Base-by-base conservation (phyloP, 2,888 invertebrate species). In the Julus scanicus region DNA sequence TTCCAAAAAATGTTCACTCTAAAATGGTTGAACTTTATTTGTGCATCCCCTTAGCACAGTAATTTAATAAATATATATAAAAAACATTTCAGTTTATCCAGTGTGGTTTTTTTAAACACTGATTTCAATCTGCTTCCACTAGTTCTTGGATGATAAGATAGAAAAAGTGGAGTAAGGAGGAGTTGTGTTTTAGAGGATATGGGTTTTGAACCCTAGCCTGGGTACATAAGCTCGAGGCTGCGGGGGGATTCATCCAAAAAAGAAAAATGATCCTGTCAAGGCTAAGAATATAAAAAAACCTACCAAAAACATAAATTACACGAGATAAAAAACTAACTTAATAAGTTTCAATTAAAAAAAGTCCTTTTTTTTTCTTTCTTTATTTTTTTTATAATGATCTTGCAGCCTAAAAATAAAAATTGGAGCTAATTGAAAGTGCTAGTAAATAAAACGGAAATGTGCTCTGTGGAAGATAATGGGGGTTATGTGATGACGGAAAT, bases 131-230 rank as follows among this genome's bases (percentile, higher is more conserved):
- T 53, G 9, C 53, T 2, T 53, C 15, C 53, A 2, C 11, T 53
- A 53, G 53, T 53, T 53, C 53, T 53, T 53, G 53, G 53, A 53
- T 53, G 53, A 53, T 53, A 53, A 53, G 53, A 53, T 53, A 53
- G 3, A 53, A 53, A 53, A 44, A 44, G 4, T 53, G 53, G 53
- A 15, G 53, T 53, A 9, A 53, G 53, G 53, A 53, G 15, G 15
- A 53, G 53, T 9, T 44, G 53, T 53, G 11, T 53, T 53, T 3
- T 6, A 44, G 6, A 6, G 44, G 44, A 53, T 15, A 53, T 53
- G 53, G 53, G 53, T 4, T 53, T 53, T 53, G 53, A 53, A 53
- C 53, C 53, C 53, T 53, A 53, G 53, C 53, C 53, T 53, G 53
- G 13, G 53, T 15, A 15, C 53, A 53, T 53, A 53, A 15, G 53